A percentile compares a stretch with the other conserved stretches of the same genome.
Evolutionary conservation across 92 coral and sea anemone genomes (phyloP).

Genomic region (Palythoa caribaeorum): DNA sequence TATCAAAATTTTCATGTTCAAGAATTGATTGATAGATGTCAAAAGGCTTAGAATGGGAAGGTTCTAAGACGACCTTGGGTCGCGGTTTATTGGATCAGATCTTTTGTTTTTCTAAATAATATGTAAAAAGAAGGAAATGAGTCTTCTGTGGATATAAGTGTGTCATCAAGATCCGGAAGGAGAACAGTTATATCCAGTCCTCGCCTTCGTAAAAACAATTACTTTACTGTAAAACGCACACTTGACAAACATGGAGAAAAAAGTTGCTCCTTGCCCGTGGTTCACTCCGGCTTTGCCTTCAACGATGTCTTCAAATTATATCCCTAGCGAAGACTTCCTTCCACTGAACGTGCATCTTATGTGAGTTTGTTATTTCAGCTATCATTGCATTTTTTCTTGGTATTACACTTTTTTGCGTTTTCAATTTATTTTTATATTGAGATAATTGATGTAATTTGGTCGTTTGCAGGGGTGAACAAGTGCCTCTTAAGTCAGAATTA

Average conservation of each 20-base stretch:
- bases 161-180: slow-evolving; percentile 16
- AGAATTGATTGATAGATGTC: slow-evolving; percentile 73
- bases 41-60: background rate
- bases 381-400: too few species aligned
- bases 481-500: background rate
- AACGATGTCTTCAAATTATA: background rate
- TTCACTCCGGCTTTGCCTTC: background rate
- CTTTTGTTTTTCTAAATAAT: slow-evolving; percentile 38
- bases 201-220: background rate
- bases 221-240: background rate
- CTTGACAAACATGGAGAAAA: background rate
- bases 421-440: background rate
- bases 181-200: background rate
- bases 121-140: background rate
- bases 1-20: slow-evolving; percentile 69
- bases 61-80: slow-evolving; percentile 26
- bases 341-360: slow-evolving; percentile 6
- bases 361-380: background rate
- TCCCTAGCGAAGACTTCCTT: slow-evolving; percentile 4
- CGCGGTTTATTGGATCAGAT: slow-evolving; percentile 4
- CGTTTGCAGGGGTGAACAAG: slow-evolving; percentile 21
- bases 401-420: too few species aligned
- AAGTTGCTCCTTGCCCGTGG: slow-evolving; percentile 5
- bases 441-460: background rate
- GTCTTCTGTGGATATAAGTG: slow-evolving; percentile 4